Conservation (phyloP, 2,888 invertebrate genomes). For the Thumatha senex region DNA sequence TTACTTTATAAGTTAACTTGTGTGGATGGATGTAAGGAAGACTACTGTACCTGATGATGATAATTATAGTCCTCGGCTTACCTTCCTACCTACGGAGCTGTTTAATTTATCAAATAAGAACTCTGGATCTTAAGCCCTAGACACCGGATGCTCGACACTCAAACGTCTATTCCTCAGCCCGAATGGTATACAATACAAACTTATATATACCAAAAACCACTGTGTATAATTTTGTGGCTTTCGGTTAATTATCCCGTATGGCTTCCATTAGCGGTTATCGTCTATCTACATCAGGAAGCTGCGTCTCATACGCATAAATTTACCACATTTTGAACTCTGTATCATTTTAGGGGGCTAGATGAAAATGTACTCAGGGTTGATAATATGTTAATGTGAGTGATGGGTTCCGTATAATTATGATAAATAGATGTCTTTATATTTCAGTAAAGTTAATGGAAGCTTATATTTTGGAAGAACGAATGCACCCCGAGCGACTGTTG, state of each 20-base stretch:
- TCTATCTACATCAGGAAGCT: conserved; percentile 25
- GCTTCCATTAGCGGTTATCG: conserved; percentile 26
- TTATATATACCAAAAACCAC: too few species aligned
- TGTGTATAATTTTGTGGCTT: not conserved
- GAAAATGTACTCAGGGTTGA: not conserved
- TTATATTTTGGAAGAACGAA: too few species aligned
- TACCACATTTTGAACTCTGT: conserved; percentile 15
- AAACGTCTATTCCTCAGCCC: too few species aligned
- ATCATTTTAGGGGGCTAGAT: conserved; percentile 3
- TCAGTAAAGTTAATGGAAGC: not conserved
- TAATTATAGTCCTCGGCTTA: too few species aligned
- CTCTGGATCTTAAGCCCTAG: too few species aligned
- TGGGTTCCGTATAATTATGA: not conserved
- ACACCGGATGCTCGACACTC: too few species aligned
- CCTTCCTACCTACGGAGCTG: too few species aligned
- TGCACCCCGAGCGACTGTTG: too few species aligned
- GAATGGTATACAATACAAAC: not conserved
- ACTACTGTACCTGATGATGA: too few species aligned
- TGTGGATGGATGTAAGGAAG: too few species aligned
- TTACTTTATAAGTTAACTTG: too few species aligned
- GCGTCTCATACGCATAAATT: conserved; percentile 32
- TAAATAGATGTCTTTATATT: not conserved
- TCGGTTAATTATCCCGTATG: conserved; percentile 17
- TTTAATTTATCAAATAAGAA: too few species aligned
- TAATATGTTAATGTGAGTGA: not conserved